phyloP scores from a whole-genome alignment of 2,113 vertebrate genomes.

The Serilophus lunatus region DNA sequence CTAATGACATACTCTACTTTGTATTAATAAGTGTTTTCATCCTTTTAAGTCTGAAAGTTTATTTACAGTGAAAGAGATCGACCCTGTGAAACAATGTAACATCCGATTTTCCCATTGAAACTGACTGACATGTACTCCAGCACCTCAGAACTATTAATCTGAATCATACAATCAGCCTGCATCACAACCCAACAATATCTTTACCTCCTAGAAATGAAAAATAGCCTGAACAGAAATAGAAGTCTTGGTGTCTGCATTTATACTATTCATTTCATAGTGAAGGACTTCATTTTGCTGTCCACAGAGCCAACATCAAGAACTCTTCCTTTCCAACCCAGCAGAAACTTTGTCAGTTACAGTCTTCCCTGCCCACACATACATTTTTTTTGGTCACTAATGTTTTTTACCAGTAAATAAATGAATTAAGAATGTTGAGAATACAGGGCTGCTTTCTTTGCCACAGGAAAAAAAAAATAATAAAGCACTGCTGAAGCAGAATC shows the following conservation, averaged over 20 bases:
- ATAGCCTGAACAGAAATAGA: neutral
- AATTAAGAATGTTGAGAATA: neutral
- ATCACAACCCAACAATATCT: rapidly evolving
- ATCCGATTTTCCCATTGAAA: neutral
- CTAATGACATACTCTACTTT: neutral
- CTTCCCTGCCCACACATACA: neutral
- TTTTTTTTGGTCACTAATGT: neutral
- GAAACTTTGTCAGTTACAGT: neutral
- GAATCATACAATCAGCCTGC: neutral
- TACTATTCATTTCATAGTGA: neutral
- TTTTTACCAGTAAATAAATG: neutral
- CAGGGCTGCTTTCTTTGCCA: neutral
- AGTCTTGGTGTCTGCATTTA: neutral
- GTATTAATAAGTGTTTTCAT: neutral
- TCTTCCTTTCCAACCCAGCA: neutral
- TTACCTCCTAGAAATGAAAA: neutral
- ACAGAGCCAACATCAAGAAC: neutral
- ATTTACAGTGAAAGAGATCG: neutral
- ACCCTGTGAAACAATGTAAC: neutral
- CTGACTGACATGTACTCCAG: neutral
- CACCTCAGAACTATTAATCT: neutral
- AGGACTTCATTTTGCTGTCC: neutral
- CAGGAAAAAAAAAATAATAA: neutral
- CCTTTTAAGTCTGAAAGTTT: neutral
- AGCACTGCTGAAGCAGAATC: neutral